Percentiles rank a stretch among this genome's conserved stretches.
These are phyloP conservation scores for Dasyprocta punctata DNA, from an alignment of 2,113 vertebrate genomes.

Conservation along the genomic window DNA sequence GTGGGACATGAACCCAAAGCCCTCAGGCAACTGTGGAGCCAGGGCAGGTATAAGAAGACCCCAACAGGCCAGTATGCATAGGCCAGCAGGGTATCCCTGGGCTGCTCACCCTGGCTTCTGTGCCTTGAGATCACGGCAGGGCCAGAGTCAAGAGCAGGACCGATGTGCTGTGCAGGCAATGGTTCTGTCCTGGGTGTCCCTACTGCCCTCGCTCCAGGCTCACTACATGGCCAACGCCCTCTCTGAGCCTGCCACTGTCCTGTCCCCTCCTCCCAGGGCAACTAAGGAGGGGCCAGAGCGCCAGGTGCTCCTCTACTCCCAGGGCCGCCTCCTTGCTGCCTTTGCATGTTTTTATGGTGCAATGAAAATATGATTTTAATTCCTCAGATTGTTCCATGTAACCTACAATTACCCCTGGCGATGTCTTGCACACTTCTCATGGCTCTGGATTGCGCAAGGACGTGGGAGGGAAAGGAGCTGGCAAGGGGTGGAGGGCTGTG, in stretches of 20 bases:
- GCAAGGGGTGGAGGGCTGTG: neutral
- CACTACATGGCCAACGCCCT: neutral
- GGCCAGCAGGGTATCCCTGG: neutral
- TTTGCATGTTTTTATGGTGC: conserved; percentile 73
- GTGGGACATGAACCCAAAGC: neutral
- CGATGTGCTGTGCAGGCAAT: rapidly evolving
- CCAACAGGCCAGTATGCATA: neutral
- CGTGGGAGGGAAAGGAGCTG: neutral
- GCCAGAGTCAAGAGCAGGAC: neutral
- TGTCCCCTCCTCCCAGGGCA: neutral
- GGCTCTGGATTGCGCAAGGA: conserved; percentile 10
- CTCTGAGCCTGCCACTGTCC: neutral
- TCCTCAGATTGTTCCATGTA: conserved; percentile 64
- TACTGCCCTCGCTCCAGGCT: neutral
- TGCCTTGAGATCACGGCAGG: neutral
- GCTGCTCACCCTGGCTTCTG: rapidly evolving
- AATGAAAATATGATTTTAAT: conserved; percentile 79
- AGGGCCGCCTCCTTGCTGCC: conserved; percentile 27
- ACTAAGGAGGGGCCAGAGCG: neutral
- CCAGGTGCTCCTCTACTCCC: conserved; percentile 19
- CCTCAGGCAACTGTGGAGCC: neutral
- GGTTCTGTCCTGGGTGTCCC: neutral
- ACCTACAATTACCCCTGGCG: conserved; percentile 61
- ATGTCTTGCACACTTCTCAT: conserved; percentile 11
- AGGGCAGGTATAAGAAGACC: neutral